Evolutionary conservation across 1,140 invertebrate species (phyloP).

Genomic region (Lycorma delicatula): DNA sequence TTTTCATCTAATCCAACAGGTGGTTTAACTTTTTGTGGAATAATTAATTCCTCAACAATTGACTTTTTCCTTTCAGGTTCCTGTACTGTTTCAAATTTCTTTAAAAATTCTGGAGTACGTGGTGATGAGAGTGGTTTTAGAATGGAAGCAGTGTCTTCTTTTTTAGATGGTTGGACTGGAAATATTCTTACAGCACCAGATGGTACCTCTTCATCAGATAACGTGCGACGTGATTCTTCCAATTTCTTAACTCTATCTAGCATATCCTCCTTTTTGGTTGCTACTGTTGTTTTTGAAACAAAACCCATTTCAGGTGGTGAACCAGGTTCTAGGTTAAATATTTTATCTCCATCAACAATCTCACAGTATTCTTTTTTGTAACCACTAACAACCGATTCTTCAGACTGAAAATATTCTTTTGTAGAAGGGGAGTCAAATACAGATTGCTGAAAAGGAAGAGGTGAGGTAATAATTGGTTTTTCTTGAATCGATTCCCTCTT

Average conservation of each 20-base stretch:
- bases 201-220: slow-evolving; percentile 49
- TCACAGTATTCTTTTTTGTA: neutral
- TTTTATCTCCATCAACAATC: slow-evolving; percentile 10
- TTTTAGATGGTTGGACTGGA: slow-evolving; percentile 31
- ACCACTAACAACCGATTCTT: neutral
- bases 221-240: slow-evolving; percentile 48
- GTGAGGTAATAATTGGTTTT: too few species aligned
- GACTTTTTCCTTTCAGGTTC: neutral
- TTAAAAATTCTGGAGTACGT: too few species aligned
- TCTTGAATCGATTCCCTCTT: neutral
- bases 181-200: slow-evolving; percentile 53
- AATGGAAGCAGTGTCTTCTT: neutral
- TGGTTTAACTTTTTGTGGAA: slow-evolving; percentile 15
- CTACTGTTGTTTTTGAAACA: slow-evolving; percentile 43
- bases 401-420: too few species aligned
- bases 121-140: too few species aligned
- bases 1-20: slow-evolving; percentile 11
- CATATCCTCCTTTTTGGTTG: slow-evolving; percentile 42
- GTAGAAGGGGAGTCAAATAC: too few species aligned
- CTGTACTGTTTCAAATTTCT: neutral
- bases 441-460: neutral
- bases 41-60: slow-evolving; percentile 17
- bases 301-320: slow-evolving; percentile 63
- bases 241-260: slow-evolving; percentile 52
- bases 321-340: slow-evolving; percentile 53